These are phyloP conservation scores for Lagopus leucura DNA, from an alignment of 2,113 vertebrate genomes.

Conservation along the genomic window DNA sequence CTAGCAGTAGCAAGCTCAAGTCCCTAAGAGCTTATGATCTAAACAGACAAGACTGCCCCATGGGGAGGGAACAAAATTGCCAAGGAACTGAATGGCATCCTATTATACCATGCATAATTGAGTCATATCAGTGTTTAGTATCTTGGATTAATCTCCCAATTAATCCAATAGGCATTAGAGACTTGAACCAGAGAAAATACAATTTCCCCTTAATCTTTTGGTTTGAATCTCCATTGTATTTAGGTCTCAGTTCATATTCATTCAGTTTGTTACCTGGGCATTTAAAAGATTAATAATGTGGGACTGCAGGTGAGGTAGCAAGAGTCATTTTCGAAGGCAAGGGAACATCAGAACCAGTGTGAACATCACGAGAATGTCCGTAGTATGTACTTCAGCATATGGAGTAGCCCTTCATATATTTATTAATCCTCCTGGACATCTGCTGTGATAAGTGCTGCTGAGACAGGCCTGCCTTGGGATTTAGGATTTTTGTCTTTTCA, in stretches of 20 bases:
- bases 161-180: constrained; percentile 13
- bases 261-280: background rate
- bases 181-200: constrained; percentile 13
- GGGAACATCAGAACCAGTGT: background rate
- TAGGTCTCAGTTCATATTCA: background rate
- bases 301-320: background rate
- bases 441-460: background rate
- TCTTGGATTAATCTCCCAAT: constrained; percentile 47
- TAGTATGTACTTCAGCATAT: background rate
- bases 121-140: constrained; percentile 33
- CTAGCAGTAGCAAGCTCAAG: constrained; percentile 21
- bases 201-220: background rate
- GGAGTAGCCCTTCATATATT: background rate
- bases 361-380: background rate
- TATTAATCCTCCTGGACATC: background rate
- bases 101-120: background rate
- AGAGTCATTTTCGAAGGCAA: background rate
- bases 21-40: background rate
- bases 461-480: background rate
- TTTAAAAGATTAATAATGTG: background rate
- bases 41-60: constrained; percentile 52
- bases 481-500: background rate
- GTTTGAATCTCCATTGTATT: background rate
- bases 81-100: constrained; percentile 13
- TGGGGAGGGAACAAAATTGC: constrained; percentile 52